Evolutionary conservation across 2,888 invertebrate genomes (phyloP).

Genomic region (Cecidostiba fungosa): DNA sequence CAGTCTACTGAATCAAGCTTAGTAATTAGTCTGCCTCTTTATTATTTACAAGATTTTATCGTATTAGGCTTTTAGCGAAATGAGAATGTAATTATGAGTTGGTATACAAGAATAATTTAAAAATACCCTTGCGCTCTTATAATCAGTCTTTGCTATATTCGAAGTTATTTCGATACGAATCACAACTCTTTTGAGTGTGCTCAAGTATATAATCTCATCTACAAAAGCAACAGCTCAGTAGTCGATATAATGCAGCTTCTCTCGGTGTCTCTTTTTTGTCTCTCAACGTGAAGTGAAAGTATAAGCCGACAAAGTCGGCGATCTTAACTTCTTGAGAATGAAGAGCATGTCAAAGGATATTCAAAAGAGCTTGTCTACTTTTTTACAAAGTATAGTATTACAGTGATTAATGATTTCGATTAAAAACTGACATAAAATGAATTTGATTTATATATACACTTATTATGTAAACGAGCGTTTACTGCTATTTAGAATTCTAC

Average conservation of each 20-base stretch:
- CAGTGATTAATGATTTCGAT: not conserved
- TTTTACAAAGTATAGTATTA: no score
- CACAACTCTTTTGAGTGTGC: not conserved
- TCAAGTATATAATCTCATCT: not conserved
- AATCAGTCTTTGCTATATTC: no score
- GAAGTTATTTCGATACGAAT: not conserved
- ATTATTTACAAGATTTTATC: not conserved
- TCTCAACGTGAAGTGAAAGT: not conserved
- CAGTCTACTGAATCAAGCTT: not conserved
- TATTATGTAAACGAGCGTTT: no score
- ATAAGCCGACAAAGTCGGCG: conserved; percentile 11
- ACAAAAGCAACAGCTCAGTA: not conserved
- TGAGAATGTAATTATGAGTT: no score
- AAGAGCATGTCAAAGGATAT: conserved; percentile 3
- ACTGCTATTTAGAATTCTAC: no score
- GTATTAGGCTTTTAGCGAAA: no score
- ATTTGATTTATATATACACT: no score
- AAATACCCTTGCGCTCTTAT: no score
- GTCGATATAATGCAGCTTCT: not conserved
- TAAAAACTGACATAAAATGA: not conserved
- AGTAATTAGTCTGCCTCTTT: not conserved
- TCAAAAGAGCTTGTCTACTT: not conserved
- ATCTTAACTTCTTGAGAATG: conserved; percentile 21
- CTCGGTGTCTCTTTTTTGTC: not conserved
- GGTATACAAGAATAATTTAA: no score